Percentiles rank a stretch among this genome's conserved stretches.
phyloP scores from a whole-genome alignment of 2,888 invertebrate species.

The Tineola bisselliella region DNA sequence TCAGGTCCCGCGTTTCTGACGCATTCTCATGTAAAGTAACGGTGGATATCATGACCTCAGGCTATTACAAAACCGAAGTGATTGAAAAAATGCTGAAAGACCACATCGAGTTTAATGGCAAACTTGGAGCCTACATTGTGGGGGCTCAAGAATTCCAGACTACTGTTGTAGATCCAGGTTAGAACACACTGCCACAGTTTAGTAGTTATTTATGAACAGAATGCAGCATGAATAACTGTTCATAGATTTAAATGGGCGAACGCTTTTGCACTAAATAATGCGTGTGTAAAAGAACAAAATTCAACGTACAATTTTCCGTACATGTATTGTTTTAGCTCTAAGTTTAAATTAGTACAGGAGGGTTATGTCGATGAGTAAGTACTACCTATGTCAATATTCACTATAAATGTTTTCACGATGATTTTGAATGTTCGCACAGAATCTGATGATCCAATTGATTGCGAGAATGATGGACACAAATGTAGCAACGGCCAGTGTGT shows the following conservation, averaged over 20 bases:
- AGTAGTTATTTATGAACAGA: too few species aligned
- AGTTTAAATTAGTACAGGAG: too few species aligned
- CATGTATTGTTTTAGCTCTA: too few species aligned
- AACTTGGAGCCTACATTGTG: conserved; percentile 64
- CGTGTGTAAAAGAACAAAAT: too few species aligned
- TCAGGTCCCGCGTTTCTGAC: conserved; percentile 65
- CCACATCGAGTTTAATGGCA: conserved; percentile 64
- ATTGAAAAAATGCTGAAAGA: conserved; percentile 61
- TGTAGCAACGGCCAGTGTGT: conserved; percentile 72
- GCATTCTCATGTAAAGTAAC: conserved; percentile 72
- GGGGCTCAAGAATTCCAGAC: conserved; percentile 69
- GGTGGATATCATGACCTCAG: conserved; percentile 72
- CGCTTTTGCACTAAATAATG: too few species aligned
- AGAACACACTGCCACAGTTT: neutral
- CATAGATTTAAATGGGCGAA: too few species aligned
- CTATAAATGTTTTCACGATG: too few species aligned
- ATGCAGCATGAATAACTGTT: too few species aligned
- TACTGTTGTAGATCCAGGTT: conserved; percentile 46
- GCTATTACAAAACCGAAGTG: conserved; percentile 61
- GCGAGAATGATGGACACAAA: conserved; percentile 31
- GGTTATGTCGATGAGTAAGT: too few species aligned
- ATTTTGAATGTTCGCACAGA: neutral
- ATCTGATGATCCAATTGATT: neutral
- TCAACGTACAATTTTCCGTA: too few species aligned
- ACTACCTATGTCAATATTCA: too few species aligned